Evolutionary conservation across 2,113 vertebrate genomes (phyloP), one percentile per base, ranked within the genome.

Genomic region (Charadrius vociferus): DNA sequence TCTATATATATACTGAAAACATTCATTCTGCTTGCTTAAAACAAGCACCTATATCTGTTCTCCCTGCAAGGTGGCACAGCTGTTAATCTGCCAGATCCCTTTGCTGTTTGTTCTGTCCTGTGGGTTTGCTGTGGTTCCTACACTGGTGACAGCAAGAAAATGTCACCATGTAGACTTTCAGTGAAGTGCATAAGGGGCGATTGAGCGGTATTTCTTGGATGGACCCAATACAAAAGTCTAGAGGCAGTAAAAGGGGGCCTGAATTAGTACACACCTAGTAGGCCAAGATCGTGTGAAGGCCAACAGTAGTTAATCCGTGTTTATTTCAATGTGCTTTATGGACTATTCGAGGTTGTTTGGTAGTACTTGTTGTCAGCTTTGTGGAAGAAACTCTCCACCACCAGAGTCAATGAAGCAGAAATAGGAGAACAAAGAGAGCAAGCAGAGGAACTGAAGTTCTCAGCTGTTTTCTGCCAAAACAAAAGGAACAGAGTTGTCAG

Each of bases 31-130:
- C 23, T 79, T 66, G 4, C 29, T 84, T 59, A 21, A 77, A 77
- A 14, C 0, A 0, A 26, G 77, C 20, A 3, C 45, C 36, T 9
- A 0, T 62, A 24, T 45, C 37, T 58, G 16, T 13, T 58, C 14
- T 72, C 59, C 22, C 81, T 59, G 52, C 3, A 22, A 52, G 85
- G 55, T 10, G 5, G 43, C 39, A 43, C 21, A 17, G 32, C 20
- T 79, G 65, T n/a, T 43, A 10, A 10, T 52, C 43, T 66, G 39
- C 37, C 26, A 52, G 37, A 32, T 52, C 19, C 3, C 37, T 81
- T 29, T 37, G 53, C 7, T 77, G 7, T 20, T 34, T 41, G 21
- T 5, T 81, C 34, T 79, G 34, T 50, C 29, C 34, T 3, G 5
- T 47, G 81, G 23, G 12, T 72, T 82, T 75, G 13, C 34, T 87